These are phyloP conservation scores for Euschistus heros DNA, from an alignment of 1,140 invertebrate genomes.

Conservation along the genomic window DNA sequence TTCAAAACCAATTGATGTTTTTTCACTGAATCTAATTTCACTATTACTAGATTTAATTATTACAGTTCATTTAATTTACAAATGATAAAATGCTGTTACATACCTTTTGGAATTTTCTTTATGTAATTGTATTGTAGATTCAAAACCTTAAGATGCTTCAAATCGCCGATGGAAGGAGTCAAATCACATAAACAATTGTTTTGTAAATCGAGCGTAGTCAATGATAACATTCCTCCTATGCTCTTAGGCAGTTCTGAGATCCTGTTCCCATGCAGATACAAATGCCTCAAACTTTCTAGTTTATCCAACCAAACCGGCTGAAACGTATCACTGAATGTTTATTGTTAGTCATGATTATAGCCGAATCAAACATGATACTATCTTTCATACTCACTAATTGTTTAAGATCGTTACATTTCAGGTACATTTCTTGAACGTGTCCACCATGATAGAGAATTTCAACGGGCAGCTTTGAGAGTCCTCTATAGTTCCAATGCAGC, in stretches of 20 bases:
- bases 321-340: not conserved
- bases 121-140: conserved; percentile 6
- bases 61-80: too few relatives aligned
- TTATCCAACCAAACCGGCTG: conserved; percentile 2
- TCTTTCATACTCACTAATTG: conserved; percentile 11
- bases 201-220: not conserved
- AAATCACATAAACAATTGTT: conserved; percentile 6
- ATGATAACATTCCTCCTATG: not conserved
- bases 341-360: not conserved
- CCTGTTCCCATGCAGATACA: not conserved
- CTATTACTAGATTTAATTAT: too few relatives aligned
- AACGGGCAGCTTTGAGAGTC: not conserved
- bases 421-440: conserved; percentile 10
- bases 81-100: not conserved
- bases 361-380: too few relatives aligned
- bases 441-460: conserved; percentile 8
- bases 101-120: conserved; percentile 9
- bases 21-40: too few relatives aligned
- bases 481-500: conserved; percentile 6
- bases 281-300: not conserved
- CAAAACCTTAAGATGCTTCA: not conserved
- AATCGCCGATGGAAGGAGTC: conserved; percentile 1
- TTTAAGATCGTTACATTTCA: conserved; percentile 3
- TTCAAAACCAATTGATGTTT: too few relatives aligned
- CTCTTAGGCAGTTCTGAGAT: not conserved